A percentile compares a stretch with the other conserved stretches of the same genome.
These are phyloP conservation scores for Fabriciana adippe DNA, from an alignment of 2,888 invertebrate species.

Conservation along the genomic window DNA sequence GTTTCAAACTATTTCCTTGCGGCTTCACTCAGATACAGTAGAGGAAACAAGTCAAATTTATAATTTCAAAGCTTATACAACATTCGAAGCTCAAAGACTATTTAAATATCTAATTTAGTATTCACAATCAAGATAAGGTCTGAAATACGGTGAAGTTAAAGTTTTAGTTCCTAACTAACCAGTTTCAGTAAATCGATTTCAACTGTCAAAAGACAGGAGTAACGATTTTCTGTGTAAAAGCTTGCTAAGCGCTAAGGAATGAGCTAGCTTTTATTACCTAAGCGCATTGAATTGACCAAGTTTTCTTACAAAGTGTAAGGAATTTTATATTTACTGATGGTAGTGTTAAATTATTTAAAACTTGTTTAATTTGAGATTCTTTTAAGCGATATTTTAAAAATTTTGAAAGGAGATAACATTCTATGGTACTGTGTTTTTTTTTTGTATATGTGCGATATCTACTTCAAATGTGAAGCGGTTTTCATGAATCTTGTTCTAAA, in stretches of 20 bases:
- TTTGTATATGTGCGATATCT: too few species aligned
- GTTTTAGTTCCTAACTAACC: slow-evolving; percentile 29
- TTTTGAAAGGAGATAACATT: too few species aligned
- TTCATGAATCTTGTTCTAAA: too few species aligned
- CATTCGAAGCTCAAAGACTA: slow-evolving; percentile 6
- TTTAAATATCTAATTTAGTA: slow-evolving; percentile 27
- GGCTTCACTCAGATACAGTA: background rate
- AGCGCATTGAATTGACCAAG: background rate
- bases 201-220: slow-evolving; percentile 33
- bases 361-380: too few species aligned
- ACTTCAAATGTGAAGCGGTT: too few species aligned
- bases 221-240: slow-evolving; percentile 37
- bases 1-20: background rate
- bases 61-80: background rate
- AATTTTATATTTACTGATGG: too few species aligned
- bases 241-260: background rate
- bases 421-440: too few species aligned
- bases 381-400: too few species aligned
- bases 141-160: slow-evolving; percentile 21
- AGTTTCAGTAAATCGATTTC: slow-evolving; percentile 39
- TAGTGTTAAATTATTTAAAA: too few species aligned
- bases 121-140: slow-evolving; percentile 33
- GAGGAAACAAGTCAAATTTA: background rate
- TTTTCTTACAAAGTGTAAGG: too few species aligned
- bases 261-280: background rate